These are phyloP conservation scores for Vombatus ursinus DNA, from an alignment of 2,113 vertebrate species.

Conservation along the genomic window DNA sequence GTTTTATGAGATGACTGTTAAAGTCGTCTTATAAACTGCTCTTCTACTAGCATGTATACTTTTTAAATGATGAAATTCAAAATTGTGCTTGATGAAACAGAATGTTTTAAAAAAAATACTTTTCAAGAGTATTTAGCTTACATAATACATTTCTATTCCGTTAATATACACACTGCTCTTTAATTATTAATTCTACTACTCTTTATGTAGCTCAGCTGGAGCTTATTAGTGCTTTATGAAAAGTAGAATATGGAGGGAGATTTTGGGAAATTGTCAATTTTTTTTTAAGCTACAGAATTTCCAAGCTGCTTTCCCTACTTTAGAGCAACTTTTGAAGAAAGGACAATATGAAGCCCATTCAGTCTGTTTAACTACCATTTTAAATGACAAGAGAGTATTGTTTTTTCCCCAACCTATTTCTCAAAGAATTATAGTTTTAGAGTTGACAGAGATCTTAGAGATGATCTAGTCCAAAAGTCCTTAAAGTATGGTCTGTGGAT, in stretches of 20 bases:
- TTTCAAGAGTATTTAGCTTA: not conserved
- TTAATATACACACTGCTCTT: not conserved
- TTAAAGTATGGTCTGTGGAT: not conserved
- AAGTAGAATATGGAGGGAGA: not conserved
- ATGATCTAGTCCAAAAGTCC: not conserved
- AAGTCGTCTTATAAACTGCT: not conserved
- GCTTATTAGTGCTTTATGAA: not conserved
- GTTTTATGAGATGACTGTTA: not conserved
- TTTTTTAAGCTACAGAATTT: not conserved
- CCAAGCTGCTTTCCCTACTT: not conserved
- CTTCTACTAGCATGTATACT: not conserved
- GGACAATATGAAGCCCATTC: not conserved
- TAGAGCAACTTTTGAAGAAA: constrained; percentile 24
- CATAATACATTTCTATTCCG: not conserved
- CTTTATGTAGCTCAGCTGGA: not conserved
- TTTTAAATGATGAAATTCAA: constrained; percentile 4
- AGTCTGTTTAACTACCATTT: constrained; percentile 3
- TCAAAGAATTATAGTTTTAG: constrained; percentile 1
- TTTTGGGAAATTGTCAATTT: not conserved
- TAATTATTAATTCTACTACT: not conserved
- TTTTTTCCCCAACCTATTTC: not conserved
- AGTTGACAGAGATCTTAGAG: not conserved
- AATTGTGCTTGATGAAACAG: constrained; percentile 1
- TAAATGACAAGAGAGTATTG: not conserved
- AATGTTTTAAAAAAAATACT: not conserved